phyloP scores from a whole-genome alignment of 2,113 vertebrate species.

The Onychorhynchus coronatus region DNA sequence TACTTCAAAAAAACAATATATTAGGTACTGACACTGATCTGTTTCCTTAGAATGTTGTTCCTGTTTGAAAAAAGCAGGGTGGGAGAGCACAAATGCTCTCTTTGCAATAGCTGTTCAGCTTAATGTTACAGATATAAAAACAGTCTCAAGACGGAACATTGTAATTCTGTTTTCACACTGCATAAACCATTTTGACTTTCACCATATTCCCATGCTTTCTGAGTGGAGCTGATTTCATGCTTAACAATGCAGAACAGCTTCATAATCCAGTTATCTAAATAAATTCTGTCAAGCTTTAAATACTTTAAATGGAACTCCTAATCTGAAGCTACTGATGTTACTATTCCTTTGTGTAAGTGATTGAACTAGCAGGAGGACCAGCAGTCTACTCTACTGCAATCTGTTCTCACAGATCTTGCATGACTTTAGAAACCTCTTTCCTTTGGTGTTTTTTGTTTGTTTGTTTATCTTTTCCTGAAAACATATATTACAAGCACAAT shows the following conservation, averaged over 20 bases:
- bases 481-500: neutral
- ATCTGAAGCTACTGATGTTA: neutral
- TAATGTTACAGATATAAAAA: neutral
- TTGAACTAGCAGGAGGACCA: neutral
- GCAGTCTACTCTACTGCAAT: neutral
- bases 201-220: neutral
- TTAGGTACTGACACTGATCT: neutral
- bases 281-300: neutral
- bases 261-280: neutral
- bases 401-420: neutral
- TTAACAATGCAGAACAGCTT: neutral
- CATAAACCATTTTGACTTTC: neutral
- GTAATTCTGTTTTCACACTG: neutral
- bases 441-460: neutral
- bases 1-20: neutral
- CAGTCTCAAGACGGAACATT: neutral
- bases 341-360: neutral
- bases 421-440: neutral
- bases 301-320: neutral
- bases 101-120: neutral
- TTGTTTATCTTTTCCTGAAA: neutral
- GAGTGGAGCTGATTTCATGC: neutral
- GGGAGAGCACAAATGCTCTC: neutral
- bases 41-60: neutral
- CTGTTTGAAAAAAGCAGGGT: neutral